Base-by-base conservation (phyloP, 2,888 invertebrate species). In the Hipparchia sbordonii region DNA sequence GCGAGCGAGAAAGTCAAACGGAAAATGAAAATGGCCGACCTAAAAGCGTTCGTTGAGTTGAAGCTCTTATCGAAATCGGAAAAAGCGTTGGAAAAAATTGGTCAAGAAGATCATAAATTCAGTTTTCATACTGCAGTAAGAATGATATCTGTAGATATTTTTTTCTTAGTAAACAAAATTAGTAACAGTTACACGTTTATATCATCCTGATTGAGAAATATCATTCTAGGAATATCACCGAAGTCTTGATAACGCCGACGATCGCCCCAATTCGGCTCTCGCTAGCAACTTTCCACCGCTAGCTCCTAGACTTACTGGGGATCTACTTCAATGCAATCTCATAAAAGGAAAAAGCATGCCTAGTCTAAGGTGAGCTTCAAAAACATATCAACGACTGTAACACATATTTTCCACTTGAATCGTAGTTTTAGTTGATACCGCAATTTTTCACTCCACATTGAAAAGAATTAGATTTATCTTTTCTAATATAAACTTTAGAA, bases 281-380 rank as follows among this genome's bases (percentile, higher is more conserved):
- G 95, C 95, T 68, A 94, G 95, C 70, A 95, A 96, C 63, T 96
- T 96, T 77, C 93, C 95, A 2, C 94, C 95, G 0, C 86, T 95
- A 68, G 94, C 94, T 12, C 95, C 95, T 0, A 91, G 94, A 76
- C 78, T 90, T 2, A 92, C 94, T 48, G 92, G 93, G 33, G 94
- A 95, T 79, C 84, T 93, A 67, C 93, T 95, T 77, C 91, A 90
- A 60, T 91, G 91, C 80, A 97, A 97, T 89, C 94, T 98, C 68
- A 96, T 97, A 75, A 98, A 98, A 94, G 98, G 98, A 75, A 98
- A 98, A 92, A 98, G 98, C 94, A 98, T 99, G 98, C 98, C 98
- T 3, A 98, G 98, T 85, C 94, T 98, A 76, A 98, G 98, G 98
- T 98, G 93, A 92, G 94, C 70, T 59, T 13, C n/a, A 54, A 54